Percentiles rank a stretch among this genome's conserved stretches.
These are phyloP conservation scores for Scolopax mira DNA, from an alignment of 2,113 vertebrate genomes.

Conservation along the genomic window DNA sequence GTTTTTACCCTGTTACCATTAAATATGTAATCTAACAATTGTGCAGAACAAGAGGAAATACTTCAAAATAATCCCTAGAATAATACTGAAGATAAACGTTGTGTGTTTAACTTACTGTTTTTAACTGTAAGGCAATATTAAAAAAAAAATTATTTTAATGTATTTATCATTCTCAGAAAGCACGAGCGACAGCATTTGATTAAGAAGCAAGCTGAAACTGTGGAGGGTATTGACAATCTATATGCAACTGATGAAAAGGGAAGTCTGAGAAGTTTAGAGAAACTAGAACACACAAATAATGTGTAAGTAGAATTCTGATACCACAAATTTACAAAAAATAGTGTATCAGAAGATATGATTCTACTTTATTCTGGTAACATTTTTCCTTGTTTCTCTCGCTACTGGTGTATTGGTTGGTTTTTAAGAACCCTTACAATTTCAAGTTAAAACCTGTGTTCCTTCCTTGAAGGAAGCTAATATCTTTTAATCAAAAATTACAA, in stretches of 20 bases:
- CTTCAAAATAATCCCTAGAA: not conserved
- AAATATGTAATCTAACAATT: not conserved
- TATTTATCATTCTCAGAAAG: not conserved
- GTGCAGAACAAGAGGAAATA: not conserved
- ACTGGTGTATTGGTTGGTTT: not conserved
- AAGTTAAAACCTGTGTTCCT: not conserved
- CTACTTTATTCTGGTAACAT: not conserved
- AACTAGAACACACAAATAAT: not conserved
- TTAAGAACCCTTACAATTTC: not conserved
- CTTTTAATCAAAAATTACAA: not conserved
- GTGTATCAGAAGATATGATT: not conserved
- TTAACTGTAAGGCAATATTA: not conserved
- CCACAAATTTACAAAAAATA: not conserved
- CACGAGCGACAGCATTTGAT: not conserved
- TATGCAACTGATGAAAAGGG: not conserved
- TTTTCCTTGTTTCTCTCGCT: not conserved
- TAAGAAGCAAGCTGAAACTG: not conserved
- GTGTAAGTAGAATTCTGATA: not conserved
- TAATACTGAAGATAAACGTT: not conserved
- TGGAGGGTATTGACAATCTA: not conserved
- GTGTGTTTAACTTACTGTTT: not conserved
- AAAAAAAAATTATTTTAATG: not conserved
- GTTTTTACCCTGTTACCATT: not conserved
- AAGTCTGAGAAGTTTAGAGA: not conserved
- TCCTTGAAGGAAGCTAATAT: not conserved